Base-by-base conservation (phyloP, 2,797 vertebrate genomes). In the Hypotaenidia philippensis region DNA sequence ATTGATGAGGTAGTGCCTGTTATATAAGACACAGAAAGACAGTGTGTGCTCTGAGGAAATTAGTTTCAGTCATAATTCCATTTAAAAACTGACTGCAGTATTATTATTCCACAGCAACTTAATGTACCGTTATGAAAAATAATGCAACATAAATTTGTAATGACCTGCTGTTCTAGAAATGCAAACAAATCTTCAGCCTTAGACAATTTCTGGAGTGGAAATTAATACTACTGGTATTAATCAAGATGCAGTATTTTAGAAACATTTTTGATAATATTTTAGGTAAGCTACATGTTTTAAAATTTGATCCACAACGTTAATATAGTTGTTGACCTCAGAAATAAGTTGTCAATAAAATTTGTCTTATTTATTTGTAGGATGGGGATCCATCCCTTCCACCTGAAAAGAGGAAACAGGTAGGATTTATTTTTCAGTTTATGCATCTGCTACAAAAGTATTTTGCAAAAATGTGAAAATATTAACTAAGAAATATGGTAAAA, bases 371-470 rank as follows among this genome's bases (percentile, higher is more conserved):
- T 94, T 97, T 97, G 71, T 90, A 99, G 99, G 99, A 99, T 94
- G 99, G 99, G 29, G 99, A 99, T 94, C 98, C 98, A 3, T 98
- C 99, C 11, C 98, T 99, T 93, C 99, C 99, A 1, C 99, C 99
- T n/a, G 99, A 99, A 93, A 99, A 99, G 96, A 99, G 99, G 70
- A 99, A 99, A 93, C 99, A 99, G 98, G 99, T 99, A 95, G 97
- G 98, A 81, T 78, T 63, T 38, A 74, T 85, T 76, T 93, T 72
- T 85, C n/a, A 29, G 12, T 40, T 83, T 31, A 29, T 63, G 76
- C 70, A 68, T 63, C 49, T 85, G 23, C 44, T 84, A 6, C 20
- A 38, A 61, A 90, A 79, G 13, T 76, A 79, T n/a, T 87, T 94
- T 9, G 23, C n/a, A 57, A 45, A 92, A 60, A 10, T 82, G 19